Evolutionary conservation across 2,888 invertebrate species (phyloP).

Genomic region (Apomyelois bistriatella): DNA sequence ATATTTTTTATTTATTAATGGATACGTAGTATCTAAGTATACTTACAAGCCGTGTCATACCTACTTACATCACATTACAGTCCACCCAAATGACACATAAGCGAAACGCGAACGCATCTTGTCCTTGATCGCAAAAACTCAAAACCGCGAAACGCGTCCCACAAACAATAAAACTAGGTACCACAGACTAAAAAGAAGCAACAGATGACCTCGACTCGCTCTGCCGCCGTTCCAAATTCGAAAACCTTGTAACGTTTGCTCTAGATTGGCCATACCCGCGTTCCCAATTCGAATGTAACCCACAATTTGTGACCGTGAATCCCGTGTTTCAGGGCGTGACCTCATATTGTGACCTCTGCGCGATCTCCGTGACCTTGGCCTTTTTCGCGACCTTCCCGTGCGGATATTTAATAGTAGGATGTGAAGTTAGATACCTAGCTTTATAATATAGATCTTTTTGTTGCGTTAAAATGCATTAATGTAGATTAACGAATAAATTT

Average conservation of each 20-base stretch:
- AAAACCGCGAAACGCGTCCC: neutral
- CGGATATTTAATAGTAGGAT: neutral
- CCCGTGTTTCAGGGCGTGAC: slow-evolving; percentile 6
- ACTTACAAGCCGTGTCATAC: too few species aligned
- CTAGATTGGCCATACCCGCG: slow-evolving; percentile 13
- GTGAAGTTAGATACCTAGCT: neutral
- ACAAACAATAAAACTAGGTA: neutral
- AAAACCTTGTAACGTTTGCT: slow-evolving; percentile 14
- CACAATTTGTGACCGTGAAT: slow-evolving; percentile 20
- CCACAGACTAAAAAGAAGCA: neutral
- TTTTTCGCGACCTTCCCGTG: slow-evolving; percentile 20
- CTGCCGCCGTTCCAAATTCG: slow-evolving; percentile 8
- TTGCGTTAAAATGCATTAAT: too few species aligned
- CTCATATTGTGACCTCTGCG: slow-evolving; percentile 23
- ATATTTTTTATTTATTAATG: too few species aligned
- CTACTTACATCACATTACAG: neutral
- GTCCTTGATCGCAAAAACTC: slow-evolving; percentile 5
- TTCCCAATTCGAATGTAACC: slow-evolving; percentile 20
- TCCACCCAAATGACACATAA: neutral
- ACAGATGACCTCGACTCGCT: slow-evolving; percentile 11
- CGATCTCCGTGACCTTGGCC: slow-evolving; percentile 16
- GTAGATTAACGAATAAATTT: too few species aligned
- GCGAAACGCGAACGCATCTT: neutral
- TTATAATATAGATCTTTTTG: too few species aligned
- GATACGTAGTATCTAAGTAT: too few species aligned